Conservation (phyloP, 2,797 vertebrate species). For the Chaetophractus vellerosus region DNA sequence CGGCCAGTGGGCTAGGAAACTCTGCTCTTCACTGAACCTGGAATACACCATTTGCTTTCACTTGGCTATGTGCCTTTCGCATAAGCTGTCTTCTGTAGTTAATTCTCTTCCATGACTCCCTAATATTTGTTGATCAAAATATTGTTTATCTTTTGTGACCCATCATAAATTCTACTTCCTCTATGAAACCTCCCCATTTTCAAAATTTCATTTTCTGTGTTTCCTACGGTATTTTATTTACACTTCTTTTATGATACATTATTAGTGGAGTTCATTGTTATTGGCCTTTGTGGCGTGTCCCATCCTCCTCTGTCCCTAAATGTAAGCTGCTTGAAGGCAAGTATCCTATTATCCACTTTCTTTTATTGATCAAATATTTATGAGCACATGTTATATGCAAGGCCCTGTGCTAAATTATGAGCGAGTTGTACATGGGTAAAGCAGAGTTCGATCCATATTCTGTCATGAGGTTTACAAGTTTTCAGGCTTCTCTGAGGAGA, state of each 20-base stretch:
- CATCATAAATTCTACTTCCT: not conserved
- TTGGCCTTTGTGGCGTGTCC: not conserved
- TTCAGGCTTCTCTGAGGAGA: not conserved
- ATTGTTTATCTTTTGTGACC: not conserved
- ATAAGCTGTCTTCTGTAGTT: not conserved
- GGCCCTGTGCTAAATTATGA: not conserved
- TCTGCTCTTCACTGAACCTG: not conserved
- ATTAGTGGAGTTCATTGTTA: not conserved
- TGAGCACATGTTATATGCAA: not conserved
- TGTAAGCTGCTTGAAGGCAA: conserved; percentile 25
- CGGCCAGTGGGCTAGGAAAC: not conserved
- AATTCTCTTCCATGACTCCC: not conserved
- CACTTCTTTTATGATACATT: not conserved
- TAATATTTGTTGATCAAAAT: not conserved
- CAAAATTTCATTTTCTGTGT: not conserved
- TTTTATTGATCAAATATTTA: not conserved
- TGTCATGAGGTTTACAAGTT: not conserved
- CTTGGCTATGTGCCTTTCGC: not conserved
- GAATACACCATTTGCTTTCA: not conserved
- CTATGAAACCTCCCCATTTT: not conserved
- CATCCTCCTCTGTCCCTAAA: not conserved
- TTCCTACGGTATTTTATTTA: not conserved
- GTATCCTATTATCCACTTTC: not conserved
- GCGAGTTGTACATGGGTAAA: not conserved
- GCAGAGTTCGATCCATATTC: not conserved